These are phyloP conservation scores for Meteorus cinctellus DNA, from an alignment of 2,888 invertebrate genomes.

Conservation along the genomic window DNA sequence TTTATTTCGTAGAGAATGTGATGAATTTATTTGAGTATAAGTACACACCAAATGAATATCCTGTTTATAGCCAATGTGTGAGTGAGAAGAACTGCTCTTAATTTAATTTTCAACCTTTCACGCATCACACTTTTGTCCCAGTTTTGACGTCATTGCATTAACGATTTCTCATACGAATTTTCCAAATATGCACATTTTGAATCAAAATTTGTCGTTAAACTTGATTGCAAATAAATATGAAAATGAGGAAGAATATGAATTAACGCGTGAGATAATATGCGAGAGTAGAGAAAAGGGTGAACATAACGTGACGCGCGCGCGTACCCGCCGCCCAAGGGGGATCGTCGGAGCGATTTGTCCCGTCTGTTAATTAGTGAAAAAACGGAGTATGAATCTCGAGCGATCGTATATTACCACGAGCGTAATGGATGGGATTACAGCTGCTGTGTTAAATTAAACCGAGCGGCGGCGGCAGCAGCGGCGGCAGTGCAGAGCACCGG, in stretches of 20 bases:
- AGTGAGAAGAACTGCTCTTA: no score
- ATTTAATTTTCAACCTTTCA: no score
- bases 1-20: not conserved
- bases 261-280: slow-evolving; percentile 50
- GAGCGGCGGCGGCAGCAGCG: slow-evolving; percentile 64
- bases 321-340: slow-evolving; percentile 55
- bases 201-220: no score
- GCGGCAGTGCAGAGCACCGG: slow-evolving; percentile 46
- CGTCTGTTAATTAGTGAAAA: slow-evolving; percentile 74
- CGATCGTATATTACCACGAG: slow-evolving; percentile 73
- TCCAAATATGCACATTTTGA: no score
- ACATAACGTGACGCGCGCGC: slow-evolving; percentile 45
- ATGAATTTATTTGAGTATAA: not conserved
- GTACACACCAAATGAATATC: not conserved
- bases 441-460: slow-evolving; percentile 74
- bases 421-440: slow-evolving; percentile 74
- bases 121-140: no score
- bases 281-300: slow-evolving; percentile 42
- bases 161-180: no score
- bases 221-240: slow-evolving; percentile 6
- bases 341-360: slow-evolving; percentile 73
- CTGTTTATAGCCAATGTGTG: no score
- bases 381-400: slow-evolving; percentile 74
- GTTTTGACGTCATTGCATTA: no score
- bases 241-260: slow-evolving; percentile 48